Base-by-base conservation (phyloP, 2,113 vertebrate species). In the Hiodon alosoides region DNA sequence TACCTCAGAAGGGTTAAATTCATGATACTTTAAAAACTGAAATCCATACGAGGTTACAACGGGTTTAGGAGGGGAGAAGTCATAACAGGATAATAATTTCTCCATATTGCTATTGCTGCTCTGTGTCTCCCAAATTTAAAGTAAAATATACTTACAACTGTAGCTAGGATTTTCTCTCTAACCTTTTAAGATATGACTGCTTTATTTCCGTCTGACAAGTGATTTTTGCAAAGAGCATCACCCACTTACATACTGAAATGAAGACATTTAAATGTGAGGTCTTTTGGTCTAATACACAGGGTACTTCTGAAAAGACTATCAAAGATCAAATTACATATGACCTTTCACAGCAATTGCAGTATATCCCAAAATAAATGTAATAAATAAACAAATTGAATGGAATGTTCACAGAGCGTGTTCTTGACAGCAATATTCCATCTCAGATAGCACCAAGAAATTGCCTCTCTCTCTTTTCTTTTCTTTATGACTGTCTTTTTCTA, bases 321-420 rank as follows among this genome's bases (percentile, higher is more conserved):
- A 61, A 60, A 76, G 71, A 76, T 76, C 59, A 71, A 71, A 76
- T 76, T 76, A 76, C 75, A 76, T 62, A 60, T 76, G 75, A 76
- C 75, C 75, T 71, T 76, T 76, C 64, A 47, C 75, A 64, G 67
- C 17, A 48, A 55, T 46, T n/a, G 16, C 61, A 76, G 70, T 76
- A 76, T 31, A 31, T 31, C 31, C 31, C 31, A 31, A 31, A 31
- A 31, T 31, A 31, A 31, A 31, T 31, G 0, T 31, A 31, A 31
- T 31, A 31, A 31, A 31, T 31, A 31, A 31, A 31, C 31, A 31
- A 31, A 31, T 31, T 31, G 31, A 31, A 31, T 31, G 31, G 31
- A 31, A 31, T 31, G 31, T 31, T 31, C 31, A 31, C 31, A 31
- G 31, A 31, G 31, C 31, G 31, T 31, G 31, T 31, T 31, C 31